Conservation (phyloP, 2,888 invertebrate species). For the Phasia obesa region DNA sequence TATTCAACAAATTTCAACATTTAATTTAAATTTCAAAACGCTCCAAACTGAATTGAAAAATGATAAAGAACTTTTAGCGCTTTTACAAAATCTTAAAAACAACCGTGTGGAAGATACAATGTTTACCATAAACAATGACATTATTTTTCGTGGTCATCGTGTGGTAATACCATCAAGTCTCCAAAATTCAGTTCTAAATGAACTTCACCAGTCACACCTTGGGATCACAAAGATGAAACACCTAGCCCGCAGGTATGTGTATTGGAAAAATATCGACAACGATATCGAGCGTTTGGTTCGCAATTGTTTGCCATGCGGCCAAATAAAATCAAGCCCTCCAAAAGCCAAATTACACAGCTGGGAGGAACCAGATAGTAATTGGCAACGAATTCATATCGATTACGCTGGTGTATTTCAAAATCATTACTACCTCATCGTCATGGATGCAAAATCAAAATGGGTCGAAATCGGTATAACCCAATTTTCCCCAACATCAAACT, state of each 20-base stretch:
- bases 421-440: too few species aligned
- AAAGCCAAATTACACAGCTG: conserved; percentile 34
- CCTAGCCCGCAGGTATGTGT: conserved; percentile 74
- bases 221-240: conserved; percentile 76
- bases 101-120: conserved; percentile 46
- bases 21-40: conserved; percentile 55
- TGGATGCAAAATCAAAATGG: conserved; percentile 57
- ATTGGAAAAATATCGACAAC: conserved; percentile 74
- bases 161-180: conserved; percentile 66
- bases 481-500: too few species aligned
- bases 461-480: conserved; percentile 45
- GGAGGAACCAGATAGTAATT: conserved; percentile 56
- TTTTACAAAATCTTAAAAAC: conserved; percentile 27
- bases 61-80: conserved; percentile 45
- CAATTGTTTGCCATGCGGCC: conserved; percentile 71
- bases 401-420: conserved; percentile 42
- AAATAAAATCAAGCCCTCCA: conserved; percentile 18
- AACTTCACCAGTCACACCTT: conserved; percentile 74
- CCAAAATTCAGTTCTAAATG: conserved; percentile 66
- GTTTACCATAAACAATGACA: too few species aligned
- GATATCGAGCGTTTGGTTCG: too few species aligned
- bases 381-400: conserved; percentile 60
- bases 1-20: conserved; percentile 46
- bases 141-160: conserved; percentile 69
- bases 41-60: conserved; percentile 47